These are phyloP conservation scores for Stigmatopora nigra DNA, from an alignment of 2,113 vertebrate species.

Conservation along the genomic window DNA sequence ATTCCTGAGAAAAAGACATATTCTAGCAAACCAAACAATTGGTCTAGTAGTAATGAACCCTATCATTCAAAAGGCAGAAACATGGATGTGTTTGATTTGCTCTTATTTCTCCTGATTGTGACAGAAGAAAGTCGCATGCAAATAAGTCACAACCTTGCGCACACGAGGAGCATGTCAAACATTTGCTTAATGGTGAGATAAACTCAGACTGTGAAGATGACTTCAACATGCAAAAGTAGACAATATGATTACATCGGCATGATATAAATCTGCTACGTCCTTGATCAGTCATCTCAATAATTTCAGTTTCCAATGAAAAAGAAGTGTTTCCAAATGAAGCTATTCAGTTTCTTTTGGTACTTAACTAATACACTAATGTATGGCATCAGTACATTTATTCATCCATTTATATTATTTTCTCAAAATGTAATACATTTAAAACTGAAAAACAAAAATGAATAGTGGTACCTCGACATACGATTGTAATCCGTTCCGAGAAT, in stretches of 20 bases:
- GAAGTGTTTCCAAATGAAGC: not conserved
- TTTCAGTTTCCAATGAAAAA: slow-evolving; percentile 8
- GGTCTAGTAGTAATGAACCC: slow-evolving; percentile 23
- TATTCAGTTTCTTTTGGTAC: not conserved
- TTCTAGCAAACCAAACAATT: slow-evolving; percentile 46
- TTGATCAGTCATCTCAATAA: slow-evolving; percentile 10
- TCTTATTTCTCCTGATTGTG: slow-evolving; percentile 8
- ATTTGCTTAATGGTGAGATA: slow-evolving; percentile 39
- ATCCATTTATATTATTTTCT: not conserved
- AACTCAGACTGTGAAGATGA: slow-evolving; percentile 19
- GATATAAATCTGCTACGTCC: slow-evolving; percentile 22
- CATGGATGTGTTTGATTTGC: not conserved
- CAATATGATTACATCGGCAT: slow-evolving; percentile 24
- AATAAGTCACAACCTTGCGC: not conserved
- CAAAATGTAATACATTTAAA: not conserved
- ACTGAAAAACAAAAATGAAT: not conserved
- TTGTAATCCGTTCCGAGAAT: too few relatives aligned
- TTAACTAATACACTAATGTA: not conserved
- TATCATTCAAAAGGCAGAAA: slow-evolving; percentile 1
- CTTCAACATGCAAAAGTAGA: slow-evolving; percentile 21
- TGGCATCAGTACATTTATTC: not conserved
- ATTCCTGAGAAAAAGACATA: not conserved
- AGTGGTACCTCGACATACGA: too few relatives aligned
- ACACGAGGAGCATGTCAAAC: slow-evolving; percentile 11
- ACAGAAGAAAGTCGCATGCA: not conserved